Conservation (phyloP, 2,113 vertebrate species). For the Solenodon paradoxus region DNA sequence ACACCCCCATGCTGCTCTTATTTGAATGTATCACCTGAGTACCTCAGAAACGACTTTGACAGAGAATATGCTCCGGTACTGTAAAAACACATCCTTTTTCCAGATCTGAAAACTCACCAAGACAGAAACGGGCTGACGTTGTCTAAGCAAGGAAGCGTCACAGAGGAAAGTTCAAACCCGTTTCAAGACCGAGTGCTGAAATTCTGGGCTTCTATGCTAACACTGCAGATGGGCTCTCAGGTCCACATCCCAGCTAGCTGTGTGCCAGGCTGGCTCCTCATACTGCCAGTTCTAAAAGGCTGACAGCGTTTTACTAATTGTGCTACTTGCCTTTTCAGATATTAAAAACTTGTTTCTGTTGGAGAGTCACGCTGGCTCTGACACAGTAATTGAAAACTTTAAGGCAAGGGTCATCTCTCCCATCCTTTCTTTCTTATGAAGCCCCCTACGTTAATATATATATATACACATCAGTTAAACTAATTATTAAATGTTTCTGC, state of each 20-base stretch:
- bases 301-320: background rate
- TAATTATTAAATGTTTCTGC: background rate
- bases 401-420: background rate
- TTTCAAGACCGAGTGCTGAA: background rate
- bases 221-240: background rate
- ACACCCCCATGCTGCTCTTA: background rate
- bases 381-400: background rate
- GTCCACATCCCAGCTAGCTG: background rate
- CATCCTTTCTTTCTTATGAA: background rate
- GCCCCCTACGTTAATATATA: background rate
- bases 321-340: background rate
- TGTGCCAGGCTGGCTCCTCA: background rate
- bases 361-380: background rate
- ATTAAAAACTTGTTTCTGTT: constrained; percentile 3
- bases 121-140: background rate
- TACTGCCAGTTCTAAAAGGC: background rate
- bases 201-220: background rate
- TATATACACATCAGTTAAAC: background rate
- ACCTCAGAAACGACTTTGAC: background rate
- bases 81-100: background rate
- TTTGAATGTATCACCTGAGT: background rate
- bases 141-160: background rate
- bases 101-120: background rate
- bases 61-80: background rate
- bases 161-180: background rate